Evolutionary conservation across 2,797 vertebrate species (phyloP), one percentile per base, ranked within the genome.

Genomic region (Muscicapa comitata): DNA sequence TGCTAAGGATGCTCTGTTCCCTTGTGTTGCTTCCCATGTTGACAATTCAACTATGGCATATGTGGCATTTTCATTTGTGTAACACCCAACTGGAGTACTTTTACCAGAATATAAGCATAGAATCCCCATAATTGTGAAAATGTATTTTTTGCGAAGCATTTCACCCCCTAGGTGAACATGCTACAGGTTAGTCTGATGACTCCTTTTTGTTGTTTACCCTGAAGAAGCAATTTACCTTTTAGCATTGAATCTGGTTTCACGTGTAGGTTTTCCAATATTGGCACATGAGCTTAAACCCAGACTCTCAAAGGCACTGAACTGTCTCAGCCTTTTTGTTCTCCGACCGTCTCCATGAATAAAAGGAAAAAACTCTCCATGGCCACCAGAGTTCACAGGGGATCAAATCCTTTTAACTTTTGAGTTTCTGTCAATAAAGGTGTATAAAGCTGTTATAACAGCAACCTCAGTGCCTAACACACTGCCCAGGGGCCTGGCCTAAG

Each of bases 381-480:
- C 58, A n/a, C 26, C 5, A 4, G 24, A 35, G 43, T 53, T 65
- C n/a, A 58, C 24, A 75, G 67, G 18, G 15, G 6, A 85, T 25
- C 4, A 4, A 55, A 11, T 53, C n/a, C 37, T 84, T 93, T 78
- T 82, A 59, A 33, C 21, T 78, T 77, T 31, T 33, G 47, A 33
- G 10, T 67, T 88, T 63, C 48, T 71, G 38, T 68, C 2, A 1
- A 43, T 81, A 84, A 72, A 84, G 3, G 6, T 3, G 7, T 10
- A 40, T 23, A 58, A 58, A 77, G 11, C 37, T 25, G 24, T 61
- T 65, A 31, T 6, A 61, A 58, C 42, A 90, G 43, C 45, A 58
- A 1, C 40, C 6, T 1, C 28, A 25, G 28, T 7, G 47, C 31
- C 7, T 55, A 47, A 55, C 0, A 1, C 24, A 12, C 37, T 51